Evolutionary conservation across 2,888 invertebrate genomes (phyloP), one percentile per base, ranked within the genome.

Genomic region (Prosopocoilus inquinatus): DNA sequence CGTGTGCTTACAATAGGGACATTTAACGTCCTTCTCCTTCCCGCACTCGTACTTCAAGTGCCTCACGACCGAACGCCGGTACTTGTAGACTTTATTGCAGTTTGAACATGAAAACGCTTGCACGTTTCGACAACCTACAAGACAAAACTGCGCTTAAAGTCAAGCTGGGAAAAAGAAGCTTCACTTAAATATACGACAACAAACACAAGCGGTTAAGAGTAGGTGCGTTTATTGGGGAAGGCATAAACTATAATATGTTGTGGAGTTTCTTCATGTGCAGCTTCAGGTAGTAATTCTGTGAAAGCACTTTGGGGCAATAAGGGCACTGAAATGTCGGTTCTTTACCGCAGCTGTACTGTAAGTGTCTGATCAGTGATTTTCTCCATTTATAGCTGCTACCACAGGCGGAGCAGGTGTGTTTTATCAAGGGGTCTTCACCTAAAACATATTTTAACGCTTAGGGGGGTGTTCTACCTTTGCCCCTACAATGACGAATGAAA

Each of bases 31-130:
- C 9, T 67, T 67, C 46, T 65, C 65, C 45, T 67, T 65, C n/a
- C 74, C 74, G 64, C 78, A 78, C 48, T 77, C 76, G 59, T 73
- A 74, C 55, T 72, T 75, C 61, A 75, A 65, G 57, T 79, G 79
- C 34, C 74, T 70, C 13, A 63, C 65, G 1, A 78, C 62, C 58
- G 53, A 55, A 9, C 45, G 12, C 32, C 11, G 47, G 47, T 47
- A 33, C 13, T 47, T 44, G 11, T 50, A 50, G 3, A 34, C 11
- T 33, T 47, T 45, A 12, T 9, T 9, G 50, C 50, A 50, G 9
- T 13, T 49, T 11, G 35, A 8, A 13, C 47, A 47, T 7, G 20
- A 44, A 44, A 44, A 44, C 11, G n/a, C 44, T 34, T 44, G 15
- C 15, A n/a, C 15, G 44, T 44, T 44, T 38, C 20, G 20, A 28